These are phyloP conservation scores for Deroptyus accipitrinus DNA, from an alignment of 2,113 vertebrate genomes.

Conservation along the genomic window DNA sequence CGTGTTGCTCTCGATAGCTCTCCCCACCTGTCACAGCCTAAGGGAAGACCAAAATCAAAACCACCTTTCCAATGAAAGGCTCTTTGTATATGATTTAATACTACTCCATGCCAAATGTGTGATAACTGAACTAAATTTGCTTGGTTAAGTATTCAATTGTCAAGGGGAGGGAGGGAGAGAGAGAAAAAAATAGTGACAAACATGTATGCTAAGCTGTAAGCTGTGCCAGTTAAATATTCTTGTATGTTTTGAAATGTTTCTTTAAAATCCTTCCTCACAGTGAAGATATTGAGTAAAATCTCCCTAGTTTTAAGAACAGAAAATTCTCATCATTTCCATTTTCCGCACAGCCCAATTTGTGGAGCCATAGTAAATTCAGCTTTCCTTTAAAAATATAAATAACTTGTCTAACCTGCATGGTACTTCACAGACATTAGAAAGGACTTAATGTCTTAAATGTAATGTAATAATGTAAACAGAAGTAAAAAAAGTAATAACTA, in stretches of 20 bases:
- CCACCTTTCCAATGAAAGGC: not conserved
- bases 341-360: not conserved
- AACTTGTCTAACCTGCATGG: not conserved
- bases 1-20: not conserved
- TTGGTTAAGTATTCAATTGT: not conserved
- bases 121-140: not conserved
- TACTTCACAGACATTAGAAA: not conserved
- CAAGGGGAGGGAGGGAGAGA: no score
- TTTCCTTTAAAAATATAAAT: not conserved
- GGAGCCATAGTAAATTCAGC: not conserved
- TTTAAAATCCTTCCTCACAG: not conserved
- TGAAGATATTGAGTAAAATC: not conserved
- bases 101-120: not conserved
- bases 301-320: not conserved
- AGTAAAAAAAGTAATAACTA: not conserved
- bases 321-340: not conserved
- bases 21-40: constrained; percentile 16
- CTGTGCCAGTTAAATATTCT: not conserved
- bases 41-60: not conserved
- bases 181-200: not conserved
- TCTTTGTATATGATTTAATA: not conserved
- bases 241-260: not conserved
- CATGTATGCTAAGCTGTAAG: not conserved
- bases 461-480: not conserved
- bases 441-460: not conserved